A percentile compares a stretch with the other conserved stretches of the same genome.
These are phyloP conservation scores for Asobara japonica DNA, from an alignment of 1,140 invertebrate genomes.

Conservation along the genomic window DNA sequence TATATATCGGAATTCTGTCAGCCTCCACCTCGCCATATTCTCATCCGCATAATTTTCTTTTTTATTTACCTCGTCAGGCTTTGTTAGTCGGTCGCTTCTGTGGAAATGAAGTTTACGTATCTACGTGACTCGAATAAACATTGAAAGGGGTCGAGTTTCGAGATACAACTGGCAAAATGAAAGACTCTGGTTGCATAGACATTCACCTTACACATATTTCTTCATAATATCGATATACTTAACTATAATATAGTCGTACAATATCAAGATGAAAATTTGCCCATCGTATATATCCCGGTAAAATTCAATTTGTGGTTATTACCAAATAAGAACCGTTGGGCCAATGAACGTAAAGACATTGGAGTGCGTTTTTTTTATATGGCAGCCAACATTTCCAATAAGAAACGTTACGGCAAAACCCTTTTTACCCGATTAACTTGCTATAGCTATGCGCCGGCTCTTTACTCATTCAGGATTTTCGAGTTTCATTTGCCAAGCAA, in stretches of 20 bases:
- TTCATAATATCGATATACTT: not conserved
- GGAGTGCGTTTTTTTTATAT: not conserved
- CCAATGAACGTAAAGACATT: not conserved
- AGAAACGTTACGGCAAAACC: not conserved
- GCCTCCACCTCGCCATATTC: not conserved
- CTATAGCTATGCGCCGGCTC: not conserved
- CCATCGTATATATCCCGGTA: not conserved
- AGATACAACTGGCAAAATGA: not conserved
- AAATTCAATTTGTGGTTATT: not conserved
- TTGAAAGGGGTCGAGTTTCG: not conserved
- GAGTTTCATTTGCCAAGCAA: not conserved
- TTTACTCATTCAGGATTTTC: not conserved
- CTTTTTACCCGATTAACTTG: not conserved
- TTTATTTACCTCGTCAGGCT: not conserved
- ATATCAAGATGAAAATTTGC: not conserved
- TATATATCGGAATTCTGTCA: not conserved
- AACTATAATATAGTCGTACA: not conserved
- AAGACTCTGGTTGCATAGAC: not conserved
- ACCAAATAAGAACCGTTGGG: not conserved
- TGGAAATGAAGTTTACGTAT: slow-evolving; percentile 11
- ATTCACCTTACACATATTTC: not conserved
- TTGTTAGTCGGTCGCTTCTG: slow-evolving; percentile 4
- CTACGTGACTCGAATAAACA: not conserved
- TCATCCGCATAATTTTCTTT: not conserved
- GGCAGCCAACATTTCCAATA: not conserved